Evolutionary conservation across 2,888 invertebrate species (phyloP).

Genomic region (Lochmaea crataegi): DNA sequence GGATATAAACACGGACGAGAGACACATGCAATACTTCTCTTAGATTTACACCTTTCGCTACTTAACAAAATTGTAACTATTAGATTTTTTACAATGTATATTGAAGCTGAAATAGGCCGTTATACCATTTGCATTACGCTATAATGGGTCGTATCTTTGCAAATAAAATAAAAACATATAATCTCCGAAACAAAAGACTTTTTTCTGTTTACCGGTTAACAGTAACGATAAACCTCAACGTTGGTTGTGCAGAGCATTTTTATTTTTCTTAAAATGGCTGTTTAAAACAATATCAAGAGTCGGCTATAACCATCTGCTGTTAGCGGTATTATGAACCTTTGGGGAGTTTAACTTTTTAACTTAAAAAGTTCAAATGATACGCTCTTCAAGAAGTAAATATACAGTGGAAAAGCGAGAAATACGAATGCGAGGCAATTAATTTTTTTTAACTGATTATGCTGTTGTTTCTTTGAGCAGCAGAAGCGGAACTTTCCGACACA

Average conservation of each 20-base stretch:
- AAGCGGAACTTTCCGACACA: background rate
- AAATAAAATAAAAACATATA: slow-evolving; percentile 49
- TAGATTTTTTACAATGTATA: background rate
- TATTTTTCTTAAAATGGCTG: slow-evolving; percentile 33
- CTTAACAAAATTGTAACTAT: background rate
- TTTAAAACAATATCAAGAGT: slow-evolving; percentile 41
- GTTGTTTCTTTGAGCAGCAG: background rate
- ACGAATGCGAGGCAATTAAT: slow-evolving; percentile 23
- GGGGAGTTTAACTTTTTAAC: slow-evolving; percentile 47
- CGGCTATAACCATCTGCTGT: slow-evolving; percentile 37
- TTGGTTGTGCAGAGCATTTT: slow-evolving; percentile 30
- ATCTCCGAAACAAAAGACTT: slow-evolving; percentile 39
- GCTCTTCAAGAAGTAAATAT: slow-evolving; percentile 25
- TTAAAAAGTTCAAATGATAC: slow-evolving; percentile 37
- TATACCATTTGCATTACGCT: background rate
- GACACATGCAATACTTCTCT: too few species aligned
- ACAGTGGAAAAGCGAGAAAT: slow-evolving; percentile 13
- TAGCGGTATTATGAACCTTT: slow-evolving; percentile 46
- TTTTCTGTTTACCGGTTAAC: slow-evolving; percentile 34
- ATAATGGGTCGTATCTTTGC: background rate
- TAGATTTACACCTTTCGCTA: too few species aligned
- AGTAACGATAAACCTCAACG: slow-evolving; percentile 47
- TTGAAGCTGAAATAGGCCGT: background rate
- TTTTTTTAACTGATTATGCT: slow-evolving; percentile 16
- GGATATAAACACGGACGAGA: too few species aligned